A percentile compares a stretch with the other conserved stretches of the same genome.
Evolutionary conservation across 2,797 vertebrate genomes (phyloP).

Genomic region (Oreonectes daqikongensis): DNA sequence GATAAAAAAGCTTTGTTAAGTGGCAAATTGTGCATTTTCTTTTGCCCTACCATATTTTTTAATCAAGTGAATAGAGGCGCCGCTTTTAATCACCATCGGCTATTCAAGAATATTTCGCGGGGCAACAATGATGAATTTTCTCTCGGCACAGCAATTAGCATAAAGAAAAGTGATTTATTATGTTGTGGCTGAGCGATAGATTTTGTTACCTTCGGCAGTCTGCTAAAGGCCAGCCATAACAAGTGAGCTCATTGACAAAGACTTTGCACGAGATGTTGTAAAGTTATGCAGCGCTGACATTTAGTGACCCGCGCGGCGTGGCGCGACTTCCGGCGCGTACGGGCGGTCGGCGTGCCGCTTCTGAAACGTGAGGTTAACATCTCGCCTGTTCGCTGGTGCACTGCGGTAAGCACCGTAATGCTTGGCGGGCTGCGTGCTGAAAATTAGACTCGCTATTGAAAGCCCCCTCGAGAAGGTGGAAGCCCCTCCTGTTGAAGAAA

Average conservation of each 20-base stretch:
- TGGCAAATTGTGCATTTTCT: slow-evolving; percentile 20
- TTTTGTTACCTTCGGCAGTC: slow-evolving; percentile 25
- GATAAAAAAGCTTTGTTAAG: neutral
- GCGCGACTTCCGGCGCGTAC: slow-evolving; percentile 42
- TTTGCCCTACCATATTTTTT: slow-evolving; percentile 37
- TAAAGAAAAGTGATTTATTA: slow-evolving; percentile 53
- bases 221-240: slow-evolving; percentile 24
- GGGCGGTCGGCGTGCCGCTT: too few relatives aligned
- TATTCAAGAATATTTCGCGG: slow-evolving; percentile 45
- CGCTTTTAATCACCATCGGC: slow-evolving; percentile 48
- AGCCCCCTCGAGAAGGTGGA: slow-evolving; percentile 32
- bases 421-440: slow-evolving; percentile 34
- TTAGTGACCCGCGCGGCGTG: slow-evolving; percentile 42
- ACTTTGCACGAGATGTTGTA: slow-evolving; percentile 24
- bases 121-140: slow-evolving; percentile 54
- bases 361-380: slow-evolving; percentile 45
- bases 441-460: slow-evolving; percentile 18
- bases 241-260: slow-evolving; percentile 31
- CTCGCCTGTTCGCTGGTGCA: slow-evolving; percentile 48
- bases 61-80: slow-evolving; percentile 32
- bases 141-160: slow-evolving; percentile 38
- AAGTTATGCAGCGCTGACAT: slow-evolving; percentile 35
- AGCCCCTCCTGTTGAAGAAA: slow-evolving; percentile 46
- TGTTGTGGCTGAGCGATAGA: slow-evolving; percentile 32
- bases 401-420: slow-evolving; percentile 43